phyloP scores from a whole-genome alignment of 2,113 vertebrate species.

The Ibidorhyncha struthersii region DNA sequence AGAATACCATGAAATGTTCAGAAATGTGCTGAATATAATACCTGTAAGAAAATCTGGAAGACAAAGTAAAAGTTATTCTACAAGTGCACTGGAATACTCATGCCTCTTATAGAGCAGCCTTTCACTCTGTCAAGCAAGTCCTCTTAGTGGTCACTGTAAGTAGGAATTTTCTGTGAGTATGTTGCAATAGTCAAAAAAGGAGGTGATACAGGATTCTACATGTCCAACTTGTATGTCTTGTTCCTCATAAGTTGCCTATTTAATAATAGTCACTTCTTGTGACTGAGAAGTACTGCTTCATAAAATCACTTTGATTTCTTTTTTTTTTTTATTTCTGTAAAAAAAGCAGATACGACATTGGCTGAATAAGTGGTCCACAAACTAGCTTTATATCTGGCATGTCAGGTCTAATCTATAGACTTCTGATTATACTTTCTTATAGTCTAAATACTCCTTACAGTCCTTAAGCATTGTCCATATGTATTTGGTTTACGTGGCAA shows the following conservation, averaged over 20 bases:
- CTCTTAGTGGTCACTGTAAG: background rate
- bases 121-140: background rate
- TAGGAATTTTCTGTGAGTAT: background rate
- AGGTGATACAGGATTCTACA: background rate
- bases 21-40: background rate
- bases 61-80: background rate
- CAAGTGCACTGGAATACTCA: background rate
- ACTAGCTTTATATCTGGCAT: background rate
- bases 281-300: background rate
- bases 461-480: accelerated
- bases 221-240: background rate
- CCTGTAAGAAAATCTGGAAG: background rate
- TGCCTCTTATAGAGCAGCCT: background rate
- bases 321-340: background rate
- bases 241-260: background rate
- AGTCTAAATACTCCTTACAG: background rate
- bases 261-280: background rate
- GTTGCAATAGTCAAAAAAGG: background rate
- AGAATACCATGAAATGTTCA: background rate
- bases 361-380: background rate
- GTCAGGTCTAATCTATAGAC: background rate
- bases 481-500: background rate
- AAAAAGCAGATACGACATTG: background rate
- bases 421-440: background rate
- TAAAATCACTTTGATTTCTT: background rate